Evolutionary conservation across 2,888 invertebrate species (phyloP).

Genomic region (Mythimna loreyi): DNA sequence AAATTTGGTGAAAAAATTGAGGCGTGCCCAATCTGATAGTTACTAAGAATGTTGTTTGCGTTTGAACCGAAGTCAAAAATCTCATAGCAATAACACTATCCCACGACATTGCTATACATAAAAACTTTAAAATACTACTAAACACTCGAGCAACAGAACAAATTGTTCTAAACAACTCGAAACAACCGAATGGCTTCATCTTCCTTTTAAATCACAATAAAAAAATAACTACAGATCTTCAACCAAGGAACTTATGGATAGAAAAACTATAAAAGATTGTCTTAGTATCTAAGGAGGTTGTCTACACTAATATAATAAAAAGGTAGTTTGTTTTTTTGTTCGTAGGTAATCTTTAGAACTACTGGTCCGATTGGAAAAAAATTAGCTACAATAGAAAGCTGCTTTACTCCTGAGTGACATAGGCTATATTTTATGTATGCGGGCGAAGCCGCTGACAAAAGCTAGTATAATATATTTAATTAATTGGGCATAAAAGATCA

Average conservation of each 20-base stretch:
- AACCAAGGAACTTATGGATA: conserved; percentile 18
- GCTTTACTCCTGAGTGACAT: no score
- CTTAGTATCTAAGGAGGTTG: conserved; percentile 26
- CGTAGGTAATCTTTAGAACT: no score
- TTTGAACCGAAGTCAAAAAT: conserved; percentile 3
- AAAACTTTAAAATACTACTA: not conserved
- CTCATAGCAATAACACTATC: conserved; percentile 44
- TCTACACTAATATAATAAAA: no score
- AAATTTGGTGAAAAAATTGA: no score
- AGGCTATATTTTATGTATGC: no score
- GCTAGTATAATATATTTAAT: conserved; percentile 59
- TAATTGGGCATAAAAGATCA: conserved; percentile 57
- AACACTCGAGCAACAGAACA: not conserved
- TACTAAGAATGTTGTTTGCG: no score
- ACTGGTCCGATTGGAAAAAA: no score
- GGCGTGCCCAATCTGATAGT: no score
- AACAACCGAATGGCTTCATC: conserved; percentile 15
- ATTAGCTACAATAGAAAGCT: no score
- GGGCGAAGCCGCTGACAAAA: no score
- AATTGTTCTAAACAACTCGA: conserved; percentile 13
- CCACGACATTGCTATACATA: conserved; percentile 23
- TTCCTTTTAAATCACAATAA: conserved; percentile 57
- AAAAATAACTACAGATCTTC: conserved; percentile 13
- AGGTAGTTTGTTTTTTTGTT: no score
- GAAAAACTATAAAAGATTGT: conserved; percentile 47